phyloP scores from a whole-genome alignment of 2,113 vertebrate species.

The Corythornis vintsioides region DNA sequence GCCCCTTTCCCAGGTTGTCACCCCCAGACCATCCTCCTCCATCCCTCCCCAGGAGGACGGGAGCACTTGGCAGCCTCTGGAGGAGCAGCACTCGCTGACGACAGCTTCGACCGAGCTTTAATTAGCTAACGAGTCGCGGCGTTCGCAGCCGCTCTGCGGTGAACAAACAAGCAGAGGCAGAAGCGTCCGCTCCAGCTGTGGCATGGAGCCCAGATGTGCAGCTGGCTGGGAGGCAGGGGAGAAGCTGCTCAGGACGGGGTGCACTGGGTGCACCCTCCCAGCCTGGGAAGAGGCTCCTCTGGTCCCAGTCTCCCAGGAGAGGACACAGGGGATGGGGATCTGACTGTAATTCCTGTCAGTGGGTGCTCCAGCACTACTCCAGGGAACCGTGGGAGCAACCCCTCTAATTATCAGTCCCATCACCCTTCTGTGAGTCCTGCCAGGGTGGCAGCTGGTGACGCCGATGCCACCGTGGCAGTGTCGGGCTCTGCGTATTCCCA shows the following conservation, averaged over 20 bases:
- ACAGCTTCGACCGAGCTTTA: not conserved
- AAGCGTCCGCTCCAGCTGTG: not conserved
- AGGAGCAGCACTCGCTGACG: not conserved
- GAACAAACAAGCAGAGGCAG: not conserved
- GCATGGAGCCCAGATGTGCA: not conserved
- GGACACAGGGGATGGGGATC: accelerated
- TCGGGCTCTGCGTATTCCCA: not conserved
- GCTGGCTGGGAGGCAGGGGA: not conserved
- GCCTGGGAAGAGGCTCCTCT: not conserved
- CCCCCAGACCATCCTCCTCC: not conserved
- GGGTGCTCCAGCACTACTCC: not conserved
- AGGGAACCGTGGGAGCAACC: not conserved
- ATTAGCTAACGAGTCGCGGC: not conserved
- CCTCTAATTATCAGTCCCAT: not conserved
- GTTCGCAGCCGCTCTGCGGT: not conserved
- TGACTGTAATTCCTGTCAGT: accelerated
- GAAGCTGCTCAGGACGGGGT: accelerated
- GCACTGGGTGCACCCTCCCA: not conserved
- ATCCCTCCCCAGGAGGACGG: not conserved
- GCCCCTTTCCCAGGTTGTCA: not conserved
- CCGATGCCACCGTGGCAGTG: not conserved
- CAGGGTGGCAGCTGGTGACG: not conserved
- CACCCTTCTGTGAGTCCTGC: not conserved
- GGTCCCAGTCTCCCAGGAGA: accelerated
- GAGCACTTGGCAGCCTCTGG: not conserved